phyloP scores from a whole-genome alignment of 2,888 invertebrate genomes.

The Limnephilus auricula region DNA sequence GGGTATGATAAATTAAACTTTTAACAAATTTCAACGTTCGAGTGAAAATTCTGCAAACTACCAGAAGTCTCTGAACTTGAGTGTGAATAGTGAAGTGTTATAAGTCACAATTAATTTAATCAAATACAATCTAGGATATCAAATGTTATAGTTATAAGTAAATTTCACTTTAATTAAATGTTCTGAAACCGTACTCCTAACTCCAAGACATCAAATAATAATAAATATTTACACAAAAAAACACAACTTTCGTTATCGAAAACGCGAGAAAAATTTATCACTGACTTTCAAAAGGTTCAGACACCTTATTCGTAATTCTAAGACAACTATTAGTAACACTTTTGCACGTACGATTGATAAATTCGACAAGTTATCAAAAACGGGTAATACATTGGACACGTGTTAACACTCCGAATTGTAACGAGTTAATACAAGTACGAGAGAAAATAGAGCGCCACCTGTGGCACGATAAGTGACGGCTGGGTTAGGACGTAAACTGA shows the following conservation, averaged over 20 bases:
- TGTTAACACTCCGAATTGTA: neutral
- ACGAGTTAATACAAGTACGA: neutral
- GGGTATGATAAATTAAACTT: too few species aligned
- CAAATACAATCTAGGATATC: neutral
- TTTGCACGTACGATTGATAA: neutral
- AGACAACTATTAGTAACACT: too few species aligned
- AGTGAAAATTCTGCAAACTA: too few species aligned
- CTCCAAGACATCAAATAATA: too few species aligned
- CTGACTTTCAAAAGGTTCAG: neutral
- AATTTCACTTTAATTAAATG: neutral
- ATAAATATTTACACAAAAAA: neutral
- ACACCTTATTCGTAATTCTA: neutral
- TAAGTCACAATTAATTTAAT: neutral
- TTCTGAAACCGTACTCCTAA: neutral
- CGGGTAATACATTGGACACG: neutral
- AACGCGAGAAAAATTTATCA: neutral
- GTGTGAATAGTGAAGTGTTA: neutral
- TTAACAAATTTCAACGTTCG: too few species aligned
- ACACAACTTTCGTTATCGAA: neutral
- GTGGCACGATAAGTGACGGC: constrained; percentile 20
- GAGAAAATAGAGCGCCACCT: constrained; percentile 10
- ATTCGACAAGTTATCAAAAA: neutral
- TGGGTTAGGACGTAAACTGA: neutral
- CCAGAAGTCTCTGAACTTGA: too few species aligned
- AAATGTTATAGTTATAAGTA: neutral